Conservation (phyloP, 2,797 vertebrate species). For the Karalla daura region DNA sequence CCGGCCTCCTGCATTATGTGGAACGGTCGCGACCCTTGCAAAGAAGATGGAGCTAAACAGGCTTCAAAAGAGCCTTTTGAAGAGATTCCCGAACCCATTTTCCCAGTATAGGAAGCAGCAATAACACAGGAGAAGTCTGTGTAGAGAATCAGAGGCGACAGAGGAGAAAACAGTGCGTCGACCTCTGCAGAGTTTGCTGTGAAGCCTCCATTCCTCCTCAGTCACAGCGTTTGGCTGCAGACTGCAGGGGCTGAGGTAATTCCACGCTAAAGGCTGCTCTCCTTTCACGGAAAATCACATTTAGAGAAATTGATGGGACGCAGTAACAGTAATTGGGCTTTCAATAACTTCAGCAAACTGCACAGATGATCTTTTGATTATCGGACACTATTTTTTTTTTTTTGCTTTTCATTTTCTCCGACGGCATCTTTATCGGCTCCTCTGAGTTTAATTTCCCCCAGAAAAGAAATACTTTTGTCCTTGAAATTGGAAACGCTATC, state of each 20-base stretch:
- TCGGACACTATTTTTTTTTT: slow-evolving; percentile 57
- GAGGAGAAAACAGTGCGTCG: slow-evolving; percentile 14
- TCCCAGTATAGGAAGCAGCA: slow-evolving; percentile 38
- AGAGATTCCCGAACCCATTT: slow-evolving; percentile 64
- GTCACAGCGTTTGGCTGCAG: slow-evolving; percentile 40
- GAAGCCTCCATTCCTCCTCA: slow-evolving; percentile 25
- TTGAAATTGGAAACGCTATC: slow-evolving; percentile 36
- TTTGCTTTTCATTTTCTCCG: slow-evolving; percentile 55
- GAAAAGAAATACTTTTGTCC: slow-evolving; percentile 47
- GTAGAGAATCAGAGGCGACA: slow-evolving; percentile 8
- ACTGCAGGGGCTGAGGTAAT: slow-evolving; percentile 29
- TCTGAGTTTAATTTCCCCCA: slow-evolving; percentile 64
- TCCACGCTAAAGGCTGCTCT: slow-evolving; percentile 47
- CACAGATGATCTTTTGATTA: slow-evolving; percentile 60
- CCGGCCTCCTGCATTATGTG: slow-evolving; percentile 52
- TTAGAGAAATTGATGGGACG: slow-evolving; percentile 51
- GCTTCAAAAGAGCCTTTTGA: slow-evolving; percentile 46
- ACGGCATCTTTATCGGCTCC: slow-evolving; percentile 46
- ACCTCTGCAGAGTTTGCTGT: slow-evolving; percentile 12
- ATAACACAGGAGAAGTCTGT: slow-evolving; percentile 24
- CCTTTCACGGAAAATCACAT: slow-evolving; percentile 69
- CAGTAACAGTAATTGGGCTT: slow-evolving; percentile 63
- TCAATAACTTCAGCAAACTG: slow-evolving; percentile 62
- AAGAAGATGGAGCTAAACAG: slow-evolving; percentile 50
- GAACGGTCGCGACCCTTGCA: slow-evolving; percentile 20